phyloP scores from a whole-genome alignment of 2,113 vertebrate species.

The Saguinus imperator region DNA sequence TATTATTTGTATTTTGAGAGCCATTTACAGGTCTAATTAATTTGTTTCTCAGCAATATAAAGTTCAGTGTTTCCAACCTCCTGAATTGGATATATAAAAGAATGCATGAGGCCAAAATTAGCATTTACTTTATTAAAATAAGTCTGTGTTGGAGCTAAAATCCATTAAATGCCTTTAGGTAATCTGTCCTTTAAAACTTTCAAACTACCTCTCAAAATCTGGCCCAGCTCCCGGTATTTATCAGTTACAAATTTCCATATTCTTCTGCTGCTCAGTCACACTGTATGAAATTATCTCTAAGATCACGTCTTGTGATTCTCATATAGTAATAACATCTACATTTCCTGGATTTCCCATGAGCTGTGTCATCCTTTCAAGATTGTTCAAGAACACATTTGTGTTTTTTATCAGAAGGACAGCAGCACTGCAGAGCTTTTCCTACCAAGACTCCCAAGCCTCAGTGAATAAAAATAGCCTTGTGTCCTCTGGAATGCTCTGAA shows the following conservation, averaged over 20 bases:
- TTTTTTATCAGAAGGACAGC: background rate
- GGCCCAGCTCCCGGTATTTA: background rate
- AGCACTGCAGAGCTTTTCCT: background rate
- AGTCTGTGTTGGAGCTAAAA: background rate
- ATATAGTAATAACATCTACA: conserved; percentile 33
- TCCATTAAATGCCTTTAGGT: background rate
- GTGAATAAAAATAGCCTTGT: conserved; percentile 53
- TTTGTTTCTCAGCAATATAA: conserved; percentile 15
- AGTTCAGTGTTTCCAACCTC: background rate
- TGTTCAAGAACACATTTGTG: background rate
- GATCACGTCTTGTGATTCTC: background rate
- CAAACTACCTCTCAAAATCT: background rate
- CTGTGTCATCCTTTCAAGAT: background rate
- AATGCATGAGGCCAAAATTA: background rate
- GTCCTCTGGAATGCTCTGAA: background rate
- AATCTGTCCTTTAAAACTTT: background rate
- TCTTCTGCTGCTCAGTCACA: background rate
- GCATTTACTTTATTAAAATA: conserved; percentile 12
- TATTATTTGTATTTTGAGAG: conserved; percentile 42
- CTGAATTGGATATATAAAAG: conserved; percentile 8
- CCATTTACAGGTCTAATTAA: conserved; percentile 53
- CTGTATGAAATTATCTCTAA: background rate
- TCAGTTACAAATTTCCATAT: background rate
- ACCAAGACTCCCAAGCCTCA: background rate
- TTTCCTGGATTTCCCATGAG: conserved; percentile 3